Evolutionary conservation across 2,888 invertebrate species (phyloP), one percentile per base, ranked within the genome.

Genomic region (Ecliptopera silaceata): DNA sequence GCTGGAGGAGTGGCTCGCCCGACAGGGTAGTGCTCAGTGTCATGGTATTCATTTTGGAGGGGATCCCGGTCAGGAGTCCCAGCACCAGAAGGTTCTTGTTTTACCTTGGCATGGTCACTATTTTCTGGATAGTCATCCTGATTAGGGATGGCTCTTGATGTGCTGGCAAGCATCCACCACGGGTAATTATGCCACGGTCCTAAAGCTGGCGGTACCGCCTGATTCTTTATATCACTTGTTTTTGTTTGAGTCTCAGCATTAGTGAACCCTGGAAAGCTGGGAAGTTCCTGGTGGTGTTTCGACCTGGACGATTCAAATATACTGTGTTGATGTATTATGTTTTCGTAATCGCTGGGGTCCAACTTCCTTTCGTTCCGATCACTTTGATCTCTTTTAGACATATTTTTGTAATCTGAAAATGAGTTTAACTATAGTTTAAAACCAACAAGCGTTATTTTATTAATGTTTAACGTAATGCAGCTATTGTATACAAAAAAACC

Each of bases 161-260:
- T 91, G 62, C 91, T 84, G 15, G 92, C 92, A 26, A 92, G 78
- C 92, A 92, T 92, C 92, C 91, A 92, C 91, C 92, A 92, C 20
- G 92, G 92, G 57, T 91, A 92, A 66, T 92, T 92, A 64, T 91
- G 92, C 92, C 92, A 92, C 53, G 91, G 77, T 31, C 90, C 88
- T 45, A 92, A 67, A 31, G 85, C 82, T 22, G 88, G 71, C 50
- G 91, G 91, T 18, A 81, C 81, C 15, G 82, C 60, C 65, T 88
- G 89, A 53, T 80, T 81, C 69, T 89, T 88, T 51, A 91, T 70
- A 65, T 91, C 91, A 73, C 84, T 86, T 54, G 83, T 75, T 74
- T 92, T 91, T 42, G 92, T 92, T 78, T 92, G 92, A 38, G 92
- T 92, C 79, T 92, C 92, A 17, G 92, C 92, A 73, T 92, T 91